These are phyloP conservation scores for Diachasma alloeum DNA, from an alignment of 1,140 invertebrate species.

Conservation along the genomic window DNA sequence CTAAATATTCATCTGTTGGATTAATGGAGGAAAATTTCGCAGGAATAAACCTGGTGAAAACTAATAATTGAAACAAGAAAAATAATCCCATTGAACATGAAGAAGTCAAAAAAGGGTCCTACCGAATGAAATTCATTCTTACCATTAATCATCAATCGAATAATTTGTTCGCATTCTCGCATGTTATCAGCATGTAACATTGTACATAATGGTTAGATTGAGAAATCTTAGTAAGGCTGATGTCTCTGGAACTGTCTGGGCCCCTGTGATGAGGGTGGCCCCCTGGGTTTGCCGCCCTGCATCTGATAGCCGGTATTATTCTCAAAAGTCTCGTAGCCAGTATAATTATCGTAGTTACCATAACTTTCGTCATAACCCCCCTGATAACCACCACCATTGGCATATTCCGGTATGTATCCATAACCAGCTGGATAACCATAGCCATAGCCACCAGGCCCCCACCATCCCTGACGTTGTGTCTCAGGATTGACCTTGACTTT, in stretches of 20 bases:
- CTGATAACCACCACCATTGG: conserved; percentile 54
- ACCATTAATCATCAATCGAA: neutral
- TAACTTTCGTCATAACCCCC: conserved; percentile 61
- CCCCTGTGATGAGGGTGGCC: conserved; percentile 52
- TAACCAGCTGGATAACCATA: conserved; percentile 63
- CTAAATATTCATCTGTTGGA: neutral
- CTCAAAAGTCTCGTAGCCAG: conserved; percentile 54
- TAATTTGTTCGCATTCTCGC: conserved; percentile 13
- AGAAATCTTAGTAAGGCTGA: conserved; percentile 62
- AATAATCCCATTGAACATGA: neutral
- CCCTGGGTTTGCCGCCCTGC: conserved; percentile 57
- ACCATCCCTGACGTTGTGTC: conserved; percentile 57
- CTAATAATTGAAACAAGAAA: neutral
- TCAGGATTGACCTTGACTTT: conserved; percentile 66
- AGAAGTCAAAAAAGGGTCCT: neutral
- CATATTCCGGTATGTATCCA: conserved; percentile 61
- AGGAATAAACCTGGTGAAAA: neutral
- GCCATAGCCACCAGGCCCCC: conserved; percentile 59
- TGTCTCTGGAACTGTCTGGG: conserved; percentile 65
- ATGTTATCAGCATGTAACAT: conserved; percentile 16
- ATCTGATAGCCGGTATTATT: conserved; percentile 58
- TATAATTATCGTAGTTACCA: conserved; percentile 54
- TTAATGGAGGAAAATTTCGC: neutral
- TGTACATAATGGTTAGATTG: conserved; percentile 13
- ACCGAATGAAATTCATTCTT: conserved; percentile 11